Evolutionary conservation across 2,797 vertebrate genomes (phyloP).

Genomic region (Sciurus carolinensis): DNA sequence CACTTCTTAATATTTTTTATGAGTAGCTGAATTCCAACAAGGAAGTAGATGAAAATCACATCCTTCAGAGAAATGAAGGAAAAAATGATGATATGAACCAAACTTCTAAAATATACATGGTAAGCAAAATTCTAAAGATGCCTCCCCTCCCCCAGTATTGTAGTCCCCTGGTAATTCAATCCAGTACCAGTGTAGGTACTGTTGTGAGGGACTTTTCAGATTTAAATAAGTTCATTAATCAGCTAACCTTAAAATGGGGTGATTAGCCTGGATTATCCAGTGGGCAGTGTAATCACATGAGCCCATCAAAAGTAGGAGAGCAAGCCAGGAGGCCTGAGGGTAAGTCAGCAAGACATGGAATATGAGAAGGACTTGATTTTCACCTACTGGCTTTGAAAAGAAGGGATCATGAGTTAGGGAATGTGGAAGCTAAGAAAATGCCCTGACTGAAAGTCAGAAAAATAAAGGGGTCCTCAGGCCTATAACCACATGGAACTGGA

Average conservation of each 20-base stretch:
- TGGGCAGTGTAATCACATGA: background rate
- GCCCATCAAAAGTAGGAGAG: background rate
- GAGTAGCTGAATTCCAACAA: background rate
- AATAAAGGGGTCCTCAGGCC: background rate
- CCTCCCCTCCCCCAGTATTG: background rate
- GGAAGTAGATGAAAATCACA: background rate
- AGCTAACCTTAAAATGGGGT: background rate
- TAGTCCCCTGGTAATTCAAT: background rate
- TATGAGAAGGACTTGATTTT: background rate
- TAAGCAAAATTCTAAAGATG: background rate
- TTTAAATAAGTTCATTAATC: background rate
- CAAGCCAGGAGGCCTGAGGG: background rate
- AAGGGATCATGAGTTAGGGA: background rate
- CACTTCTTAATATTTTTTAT: background rate
- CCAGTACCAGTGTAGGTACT: background rate
- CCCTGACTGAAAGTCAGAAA: background rate
- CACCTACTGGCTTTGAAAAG: background rate
- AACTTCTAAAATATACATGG: background rate
- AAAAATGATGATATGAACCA: background rate
- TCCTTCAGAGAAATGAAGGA: background rate
- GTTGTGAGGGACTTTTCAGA: background rate
- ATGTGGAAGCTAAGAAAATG: background rate
- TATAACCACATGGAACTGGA: rapidly evolving
- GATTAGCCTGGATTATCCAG: background rate
- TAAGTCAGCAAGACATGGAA: background rate